phyloP scores from a whole-genome alignment of 2,888 invertebrate genomes.

The Vesta saturnalis region DNA sequence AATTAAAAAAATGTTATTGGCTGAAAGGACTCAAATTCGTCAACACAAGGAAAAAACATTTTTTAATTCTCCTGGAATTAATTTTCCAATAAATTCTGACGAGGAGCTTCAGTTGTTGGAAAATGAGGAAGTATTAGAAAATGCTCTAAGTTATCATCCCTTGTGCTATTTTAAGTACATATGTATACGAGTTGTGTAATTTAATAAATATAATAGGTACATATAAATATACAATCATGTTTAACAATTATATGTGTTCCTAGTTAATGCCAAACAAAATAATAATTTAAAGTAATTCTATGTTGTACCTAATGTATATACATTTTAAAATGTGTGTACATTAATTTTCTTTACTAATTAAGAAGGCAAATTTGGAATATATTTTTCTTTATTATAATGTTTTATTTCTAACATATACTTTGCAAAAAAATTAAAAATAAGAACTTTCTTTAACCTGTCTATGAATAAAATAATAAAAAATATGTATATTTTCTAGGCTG shows the following conservation, averaged over 20 bases:
- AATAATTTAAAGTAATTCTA: no score
- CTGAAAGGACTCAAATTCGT: neutral
- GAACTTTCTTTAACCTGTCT: neutral
- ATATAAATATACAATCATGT: neutral
- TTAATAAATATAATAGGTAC: no score
- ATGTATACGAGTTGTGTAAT: no score
- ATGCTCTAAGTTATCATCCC: neutral
- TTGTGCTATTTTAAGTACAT: neutral
- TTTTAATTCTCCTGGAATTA: slow-evolving; percentile 1
- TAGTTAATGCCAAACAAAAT: no score
- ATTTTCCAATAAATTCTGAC: neutral
- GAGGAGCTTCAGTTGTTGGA: slow-evolving; percentile 1
- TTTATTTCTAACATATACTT: neutral
- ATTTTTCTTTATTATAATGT: neutral
- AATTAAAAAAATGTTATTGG: neutral
- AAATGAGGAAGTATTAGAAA: neutral
- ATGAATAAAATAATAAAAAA: neutral
- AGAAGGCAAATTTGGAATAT: no score
- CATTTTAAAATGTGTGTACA: no score
- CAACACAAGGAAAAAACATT: neutral
- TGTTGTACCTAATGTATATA: no score
- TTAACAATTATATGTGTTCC: no score
- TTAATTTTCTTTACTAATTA: no score
- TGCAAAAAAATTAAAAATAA: neutral
- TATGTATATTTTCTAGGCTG: neutral